Evolutionary conservation across 2,888 invertebrate genomes (phyloP).

Genomic region (Artemia sinica): DNA sequence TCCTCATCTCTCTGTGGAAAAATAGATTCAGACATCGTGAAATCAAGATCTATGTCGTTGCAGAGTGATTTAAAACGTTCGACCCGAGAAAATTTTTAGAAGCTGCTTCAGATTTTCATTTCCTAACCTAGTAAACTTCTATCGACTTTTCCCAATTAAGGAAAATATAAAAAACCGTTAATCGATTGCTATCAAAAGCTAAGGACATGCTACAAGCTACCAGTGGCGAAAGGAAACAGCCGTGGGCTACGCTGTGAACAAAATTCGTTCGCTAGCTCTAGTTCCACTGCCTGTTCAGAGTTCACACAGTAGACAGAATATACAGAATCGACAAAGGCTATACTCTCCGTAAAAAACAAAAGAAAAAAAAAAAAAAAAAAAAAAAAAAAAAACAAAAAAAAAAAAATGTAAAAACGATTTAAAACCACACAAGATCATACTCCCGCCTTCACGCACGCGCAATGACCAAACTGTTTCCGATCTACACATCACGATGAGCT

Average conservation of each 20-base stretch:
- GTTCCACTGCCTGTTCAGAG: no score
- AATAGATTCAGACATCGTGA: constrained; percentile 57
- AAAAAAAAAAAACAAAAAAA: no score
- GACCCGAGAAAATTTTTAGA: constrained; percentile 40
- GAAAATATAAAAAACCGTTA: constrained; percentile 51
- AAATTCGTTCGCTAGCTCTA: constrained; percentile 30
- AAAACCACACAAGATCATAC: no score
- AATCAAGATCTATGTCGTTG: constrained; percentile 58
- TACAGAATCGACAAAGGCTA: no score
- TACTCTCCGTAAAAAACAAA: no score
- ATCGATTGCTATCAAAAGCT: constrained; percentile 53
- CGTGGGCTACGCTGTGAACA: constrained; percentile 63
- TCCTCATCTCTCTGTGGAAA: constrained; percentile 58
- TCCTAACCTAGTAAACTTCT: constrained; percentile 70
- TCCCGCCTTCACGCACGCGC: no score
- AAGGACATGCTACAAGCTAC: constrained; percentile 51
- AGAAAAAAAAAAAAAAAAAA: no score
- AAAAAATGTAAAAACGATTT: no score
- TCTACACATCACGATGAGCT: no score
- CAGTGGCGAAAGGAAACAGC: constrained; percentile 64
- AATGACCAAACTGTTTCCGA: no score
- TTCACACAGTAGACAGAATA: no score
- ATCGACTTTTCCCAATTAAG: constrained; percentile 80
- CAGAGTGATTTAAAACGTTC: constrained; percentile 58
- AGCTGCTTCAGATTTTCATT: constrained; percentile 82